phyloP scores from a whole-genome alignment of 1,140 invertebrate species.

The Ceratosolen solmsi region DNA sequence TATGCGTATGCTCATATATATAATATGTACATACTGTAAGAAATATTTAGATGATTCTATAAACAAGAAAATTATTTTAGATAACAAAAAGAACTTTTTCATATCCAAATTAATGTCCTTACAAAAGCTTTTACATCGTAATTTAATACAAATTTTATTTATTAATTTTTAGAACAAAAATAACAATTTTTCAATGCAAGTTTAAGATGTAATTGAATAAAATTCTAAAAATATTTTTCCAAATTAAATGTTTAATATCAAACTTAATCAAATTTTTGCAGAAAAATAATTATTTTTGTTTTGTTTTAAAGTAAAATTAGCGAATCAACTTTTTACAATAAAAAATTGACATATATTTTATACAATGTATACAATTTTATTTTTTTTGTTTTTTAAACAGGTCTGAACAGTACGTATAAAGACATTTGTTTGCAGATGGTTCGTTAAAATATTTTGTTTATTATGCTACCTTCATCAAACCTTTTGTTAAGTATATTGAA shows the following conservation, averaged over 20 bases:
- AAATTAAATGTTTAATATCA: not conserved
- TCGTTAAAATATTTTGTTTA: slow-evolving; percentile 51
- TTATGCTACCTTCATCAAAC: slow-evolving; percentile 34
- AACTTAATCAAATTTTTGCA: not conserved
- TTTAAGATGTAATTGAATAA: not conserved
- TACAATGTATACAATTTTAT: slow-evolving; percentile 44
- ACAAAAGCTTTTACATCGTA: slow-evolving; percentile 37
- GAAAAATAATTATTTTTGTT: slow-evolving; percentile 50
- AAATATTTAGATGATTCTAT: not conserved
- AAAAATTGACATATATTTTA: slow-evolving; percentile 25
- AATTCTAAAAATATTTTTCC: not conserved
- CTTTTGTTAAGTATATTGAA: slow-evolving; percentile 46
- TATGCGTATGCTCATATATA: too few relatives aligned
- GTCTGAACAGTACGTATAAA: slow-evolving; percentile 52
- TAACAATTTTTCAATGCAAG: slow-evolving; percentile 42
- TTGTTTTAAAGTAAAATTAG: slow-evolving; percentile 25
- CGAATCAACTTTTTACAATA: slow-evolving; percentile 19
- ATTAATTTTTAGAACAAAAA: slow-evolving; percentile 34
- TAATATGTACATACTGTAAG: too few relatives aligned
- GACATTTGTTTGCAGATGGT: slow-evolving; percentile 50
- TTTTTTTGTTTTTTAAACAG: slow-evolving; percentile 49
- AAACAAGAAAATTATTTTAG: too few relatives aligned
- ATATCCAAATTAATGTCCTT: not conserved
- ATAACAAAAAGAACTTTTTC: not conserved
- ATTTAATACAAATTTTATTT: slow-evolving; percentile 30